Base-by-base conservation (phyloP, 2,888 invertebrate species). In the Anticlea derivata region DNA sequence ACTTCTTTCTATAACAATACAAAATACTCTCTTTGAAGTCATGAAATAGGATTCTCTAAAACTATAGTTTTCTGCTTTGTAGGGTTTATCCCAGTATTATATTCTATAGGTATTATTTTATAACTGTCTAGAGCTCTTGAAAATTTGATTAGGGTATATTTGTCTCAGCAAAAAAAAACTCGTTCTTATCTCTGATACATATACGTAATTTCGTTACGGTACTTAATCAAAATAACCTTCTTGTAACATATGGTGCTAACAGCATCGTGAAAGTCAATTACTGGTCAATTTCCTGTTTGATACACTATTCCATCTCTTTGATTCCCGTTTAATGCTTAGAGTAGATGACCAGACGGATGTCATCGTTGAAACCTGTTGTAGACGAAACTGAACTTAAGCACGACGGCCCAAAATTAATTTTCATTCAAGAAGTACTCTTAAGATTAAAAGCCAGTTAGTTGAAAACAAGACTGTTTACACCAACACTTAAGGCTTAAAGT, bases 331-430 rank as follows among this genome's bases (percentile, higher is more conserved):
- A 63, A 58, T 71, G 70, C 65, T 75, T 67, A 63, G 75, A 78
- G 76, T 70, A 66, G 71, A 70, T 74, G 70, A 70, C 69, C 45
- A 53, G 63, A 69, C 69, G 77, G 76, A 78, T 82, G 72, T 78
- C 73, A 77, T 70, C 66, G 68, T 66, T 65, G 66, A 68, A 31
- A 37, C 39, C 29, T 4, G 11, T 17, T 24, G 29, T 34, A 50
- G 33, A 41, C 61, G 30, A 76, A 75, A 68, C 33, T 61, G 52
- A 50, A 62, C 66, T 66, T 61, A 73, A 63, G 61, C 7, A 1
- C 10, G 5, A 51, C 60, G 46, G 12, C 40, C 57, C 73, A 75
- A 57, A 68, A 70, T 50, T 62, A 55, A 54, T 49, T 76, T 72
- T 65, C 46, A 60, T 57, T 58, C 59, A 58, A 58, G 61, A 65